phyloP scores from a whole-genome alignment of 2,113 vertebrate species.

The Pomatostomus ruficeps region DNA sequence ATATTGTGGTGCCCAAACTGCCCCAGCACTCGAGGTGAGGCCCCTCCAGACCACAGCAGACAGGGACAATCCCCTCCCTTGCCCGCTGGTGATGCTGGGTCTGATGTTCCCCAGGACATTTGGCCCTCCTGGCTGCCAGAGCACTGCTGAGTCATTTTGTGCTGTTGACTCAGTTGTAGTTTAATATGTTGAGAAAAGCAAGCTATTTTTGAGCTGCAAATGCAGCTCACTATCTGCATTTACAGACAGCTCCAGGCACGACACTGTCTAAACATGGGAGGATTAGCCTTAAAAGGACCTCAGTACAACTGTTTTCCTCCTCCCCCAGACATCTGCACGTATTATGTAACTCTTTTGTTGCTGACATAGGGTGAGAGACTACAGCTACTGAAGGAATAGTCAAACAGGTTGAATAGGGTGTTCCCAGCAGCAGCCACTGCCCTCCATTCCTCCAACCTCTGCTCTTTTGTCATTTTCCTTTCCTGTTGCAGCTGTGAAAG shows the following conservation, averaged over 20 bases:
- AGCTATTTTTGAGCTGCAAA: background rate
- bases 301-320: background rate
- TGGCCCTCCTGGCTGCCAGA: background rate
- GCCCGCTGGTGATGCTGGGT: accelerated
- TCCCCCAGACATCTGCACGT: background rate
- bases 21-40: background rate
- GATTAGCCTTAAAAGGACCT: background rate
- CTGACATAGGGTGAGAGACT: background rate
- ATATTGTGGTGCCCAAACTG: background rate
- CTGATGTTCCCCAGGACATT: background rate
- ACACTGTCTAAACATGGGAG: background rate
- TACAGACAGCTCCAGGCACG: background rate
- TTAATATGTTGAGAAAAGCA: background rate
- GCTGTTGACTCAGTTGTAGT: background rate
- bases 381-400: background rate
- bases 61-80: background rate
- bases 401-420: background rate
- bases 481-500: background rate
- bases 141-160: background rate
- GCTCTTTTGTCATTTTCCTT: background rate
- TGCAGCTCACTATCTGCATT: background rate
- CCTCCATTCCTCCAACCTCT: background rate
- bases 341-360: background rate
- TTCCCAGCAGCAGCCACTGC: background rate
- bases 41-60: accelerated